phyloP scores from a whole-genome alignment of 2,888 invertebrate genomes.

The Drosophila bunnanda region DNA sequence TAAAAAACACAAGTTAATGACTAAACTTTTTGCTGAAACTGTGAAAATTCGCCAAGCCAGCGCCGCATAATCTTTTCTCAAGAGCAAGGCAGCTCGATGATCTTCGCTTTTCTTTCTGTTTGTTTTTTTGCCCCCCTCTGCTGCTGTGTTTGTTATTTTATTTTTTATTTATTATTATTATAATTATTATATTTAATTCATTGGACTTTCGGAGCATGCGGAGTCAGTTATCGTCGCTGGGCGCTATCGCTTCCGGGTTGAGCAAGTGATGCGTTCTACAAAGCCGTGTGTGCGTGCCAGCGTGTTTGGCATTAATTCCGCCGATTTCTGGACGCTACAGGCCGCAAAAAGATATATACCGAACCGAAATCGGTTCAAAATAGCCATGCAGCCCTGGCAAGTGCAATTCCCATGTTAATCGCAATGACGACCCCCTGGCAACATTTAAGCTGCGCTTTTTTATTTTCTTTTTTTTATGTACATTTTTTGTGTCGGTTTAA shows the following conservation, averaged over 20 bases:
- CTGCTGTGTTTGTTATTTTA: background rate
- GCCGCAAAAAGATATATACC: background rate
- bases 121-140: background rate
- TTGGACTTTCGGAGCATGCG: conserved; percentile 32
- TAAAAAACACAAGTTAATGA: background rate
- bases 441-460: conserved; percentile 3
- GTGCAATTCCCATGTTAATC: conserved; percentile 69
- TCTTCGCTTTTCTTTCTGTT: conserved; percentile 1
- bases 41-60: conserved; percentile 40
- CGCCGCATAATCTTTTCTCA: conserved; percentile 41
- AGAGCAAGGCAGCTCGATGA: conserved; percentile 43
- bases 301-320: conserved; percentile 11
- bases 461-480: background rate
- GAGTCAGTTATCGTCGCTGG: background rate
- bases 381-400: conserved; percentile 64
- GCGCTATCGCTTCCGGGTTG: conserved; percentile 39
- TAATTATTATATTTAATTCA: conserved; percentile 17
- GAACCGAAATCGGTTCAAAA: conserved; percentile 4
- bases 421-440: conserved; percentile 25
- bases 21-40: conserved; percentile 35
- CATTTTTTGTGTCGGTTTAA: conserved; percentile 54
- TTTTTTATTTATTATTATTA: conserved; percentile 7
- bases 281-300: conserved; percentile 7
- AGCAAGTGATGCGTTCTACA: conserved; percentile 4
- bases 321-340: background rate